Evolutionary conservation across 2,888 invertebrate species (phyloP), one percentile per base, ranked within the genome.

Genomic region (Tachina grossa): DNA sequence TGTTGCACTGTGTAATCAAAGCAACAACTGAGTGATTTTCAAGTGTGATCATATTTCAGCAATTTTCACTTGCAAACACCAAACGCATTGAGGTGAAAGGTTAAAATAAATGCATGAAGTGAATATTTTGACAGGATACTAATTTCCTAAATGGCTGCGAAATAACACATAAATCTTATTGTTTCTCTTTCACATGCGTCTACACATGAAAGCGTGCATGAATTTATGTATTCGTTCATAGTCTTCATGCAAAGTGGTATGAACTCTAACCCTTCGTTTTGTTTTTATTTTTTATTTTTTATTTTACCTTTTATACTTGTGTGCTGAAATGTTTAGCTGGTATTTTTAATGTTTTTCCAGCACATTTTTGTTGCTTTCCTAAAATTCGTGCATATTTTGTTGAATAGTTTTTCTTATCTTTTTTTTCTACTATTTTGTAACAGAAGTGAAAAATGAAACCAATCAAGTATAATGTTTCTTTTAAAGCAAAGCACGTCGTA

Each of bases 381-480:
- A 55, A 57, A 31, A 31, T 6, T 31, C 31, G 31, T 49, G n/a
- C n/a, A n/a, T n/a, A 41, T 49, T 71, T 72, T 16, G 53, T 66
- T 39, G 39, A 45, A 22, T 43, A 45, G 16, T 47, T 66, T 41
- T n/a, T n/a, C n/a, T n/a, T n/a, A n/a, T n/a, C n/a, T n/a, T n/a
- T 75, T 51, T 57, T 47, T 45, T 47, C 31, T 41, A n/a, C 1
- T 13, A 13, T 14, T 71, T 45, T 16, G 9, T 14, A 72, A 69
- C 45, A 53, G 16, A 76, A 75, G 63, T 79, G 82, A 78, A 82
- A 85, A 75, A 82, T 79, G 75, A 79, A 79, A 81, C 77, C 82
- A 82, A 82, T 85, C 81, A 82, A 74, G 77, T 85, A 71, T 75
- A 69, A 81, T 77, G 68, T 77, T 31, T 31, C 6, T 31, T 31